A percentile compares a stretch with the other conserved stretches of the same genome.
Evolutionary conservation across 2,888 invertebrate species (phyloP).

Genomic region (Phyllotreta striolata): DNA sequence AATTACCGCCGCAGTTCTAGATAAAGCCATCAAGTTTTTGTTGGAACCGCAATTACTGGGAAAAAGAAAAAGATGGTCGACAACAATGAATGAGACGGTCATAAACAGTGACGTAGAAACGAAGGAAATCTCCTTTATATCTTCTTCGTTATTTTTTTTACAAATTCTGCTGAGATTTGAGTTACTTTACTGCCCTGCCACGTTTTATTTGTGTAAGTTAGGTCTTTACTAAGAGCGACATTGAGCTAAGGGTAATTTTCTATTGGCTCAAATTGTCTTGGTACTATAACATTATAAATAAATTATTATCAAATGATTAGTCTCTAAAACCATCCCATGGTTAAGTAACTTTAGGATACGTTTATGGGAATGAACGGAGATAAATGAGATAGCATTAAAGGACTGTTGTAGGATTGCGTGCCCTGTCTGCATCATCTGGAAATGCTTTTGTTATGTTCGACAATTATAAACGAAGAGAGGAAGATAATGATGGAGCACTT

Average conservation of each 20-base stretch:
- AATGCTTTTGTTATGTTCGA: conserved; percentile 40
- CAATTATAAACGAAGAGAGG: conserved; percentile 35
- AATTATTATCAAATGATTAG: too few species aligned
- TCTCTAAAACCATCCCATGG: not conserved
- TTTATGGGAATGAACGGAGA: conserved; percentile 5
- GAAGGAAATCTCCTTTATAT: not conserved
- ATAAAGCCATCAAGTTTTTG: conserved; percentile 47
- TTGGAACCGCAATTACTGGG: conserved; percentile 34
- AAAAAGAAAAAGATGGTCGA: conserved; percentile 30
- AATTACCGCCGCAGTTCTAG: conserved; percentile 46
- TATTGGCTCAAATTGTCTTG: not conserved
- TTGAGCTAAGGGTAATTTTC: not conserved
- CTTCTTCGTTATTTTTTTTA: not conserved
- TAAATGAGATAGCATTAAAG: conserved; percentile 21
- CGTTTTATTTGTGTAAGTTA: too few species aligned
- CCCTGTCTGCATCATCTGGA: conserved; percentile 39
- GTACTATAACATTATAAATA: not conserved
- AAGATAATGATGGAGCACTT: conserved; percentile 41
- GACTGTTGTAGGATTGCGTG: conserved; percentile 29
- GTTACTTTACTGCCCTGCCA: not conserved
- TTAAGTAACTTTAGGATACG: not conserved
- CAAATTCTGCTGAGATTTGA: not conserved
- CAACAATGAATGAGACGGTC: conserved; percentile 25
- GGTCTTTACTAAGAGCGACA: not conserved
- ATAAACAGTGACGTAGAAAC: conserved; percentile 6